Percentiles rank a stretch among this genome's conserved stretches.
phyloP scores from a whole-genome alignment of 2,113 vertebrate species.

The Rhabdomys dilectus region DNA sequence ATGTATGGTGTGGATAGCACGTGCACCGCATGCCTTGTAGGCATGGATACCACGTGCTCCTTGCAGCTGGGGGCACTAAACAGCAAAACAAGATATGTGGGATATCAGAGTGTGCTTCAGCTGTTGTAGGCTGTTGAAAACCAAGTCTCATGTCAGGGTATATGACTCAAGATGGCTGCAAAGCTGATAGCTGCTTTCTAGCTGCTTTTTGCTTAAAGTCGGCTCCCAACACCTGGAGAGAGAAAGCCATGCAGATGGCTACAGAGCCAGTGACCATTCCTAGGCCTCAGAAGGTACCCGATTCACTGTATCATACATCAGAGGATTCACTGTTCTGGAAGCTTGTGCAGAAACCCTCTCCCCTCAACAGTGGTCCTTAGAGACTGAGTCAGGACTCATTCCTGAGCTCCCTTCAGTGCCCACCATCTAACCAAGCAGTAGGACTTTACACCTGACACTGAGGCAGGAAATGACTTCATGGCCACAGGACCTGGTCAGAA shows the following conservation, averaged over 20 bases:
- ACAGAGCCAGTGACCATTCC: constrained; percentile 97
- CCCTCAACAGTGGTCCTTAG: fast-evolving
- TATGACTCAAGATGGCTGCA: too few relatives aligned
- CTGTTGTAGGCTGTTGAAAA: too few relatives aligned
- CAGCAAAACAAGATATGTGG: too few relatives aligned
- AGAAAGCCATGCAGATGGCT: constrained; percentile 96
- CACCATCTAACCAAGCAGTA: neutral
- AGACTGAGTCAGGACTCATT: neutral
- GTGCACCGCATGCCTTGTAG: too few relatives aligned
- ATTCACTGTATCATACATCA: constrained; percentile 88
- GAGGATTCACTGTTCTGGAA: neutral
- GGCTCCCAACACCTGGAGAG: constrained; percentile 98
- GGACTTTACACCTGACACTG: constrained; percentile 90
- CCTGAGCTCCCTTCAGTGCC: neutral
- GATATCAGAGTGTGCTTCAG: too few relatives aligned
- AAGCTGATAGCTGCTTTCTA: too few relatives aligned
- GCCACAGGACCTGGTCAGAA: constrained; percentile 94
- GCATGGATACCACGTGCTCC: too few relatives aligned
- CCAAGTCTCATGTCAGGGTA: too few relatives aligned
- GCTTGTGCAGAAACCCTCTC: neutral
- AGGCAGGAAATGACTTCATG: constrained; percentile 94
- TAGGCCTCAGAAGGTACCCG: constrained; percentile 96
- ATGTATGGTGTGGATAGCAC: too few relatives aligned
- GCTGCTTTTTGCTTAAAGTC: too few relatives aligned
- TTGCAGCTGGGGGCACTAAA: too few relatives aligned